Base-by-base conservation (phyloP, 2,888 invertebrate species). In the Drosophila macrospina region DNA sequence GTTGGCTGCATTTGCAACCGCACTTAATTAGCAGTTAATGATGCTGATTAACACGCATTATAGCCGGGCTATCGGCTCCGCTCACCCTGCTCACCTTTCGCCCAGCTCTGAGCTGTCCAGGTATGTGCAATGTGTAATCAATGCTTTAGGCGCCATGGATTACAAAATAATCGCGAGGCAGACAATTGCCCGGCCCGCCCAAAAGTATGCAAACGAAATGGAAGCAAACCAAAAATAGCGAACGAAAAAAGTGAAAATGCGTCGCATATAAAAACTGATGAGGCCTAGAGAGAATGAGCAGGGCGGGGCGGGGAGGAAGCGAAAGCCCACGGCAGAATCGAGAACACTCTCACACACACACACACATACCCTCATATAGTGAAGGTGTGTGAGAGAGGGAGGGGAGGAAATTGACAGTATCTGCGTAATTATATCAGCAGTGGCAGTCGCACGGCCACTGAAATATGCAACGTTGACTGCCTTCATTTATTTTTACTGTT, bases 401-500 rank as follows among this genome's bases (percentile, higher is more conserved):
- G 15, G 39, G 7, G n/a, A 1, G 20, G 8, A 86, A 89, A 90
- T 89, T 89, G 89, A 89, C 89, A 89, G 89, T 89, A 89, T 89
- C 90, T 71, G 72, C 74, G 89, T 89, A 89, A 89, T 89, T 89
- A 90, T 90, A 90, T 89, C 90, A 78, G 74, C 84, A 69, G 83
- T 72, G 68, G 55, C 82, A 64, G 69, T 59, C 62, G 48, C 62
- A 65, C 61, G 81, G 69, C 73, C 80, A 56, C 80, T 86, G 86
- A 83, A 86, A 88, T 89, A 85, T 84, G 88, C 86, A 85, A 83
- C 84, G 84, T 74, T 83, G 88, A 80, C 89, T 88, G 84, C 80
- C 89, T 89, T 89, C 89, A 86, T 86, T 86, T 86, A 88, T 89
- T 86, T 86, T 86, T 89, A 86, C 89, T 89, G 89, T 86, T 89